Conservation (phyloP, 2,113 vertebrate genomes). For the Oxygymnocypris stewartii region DNA sequence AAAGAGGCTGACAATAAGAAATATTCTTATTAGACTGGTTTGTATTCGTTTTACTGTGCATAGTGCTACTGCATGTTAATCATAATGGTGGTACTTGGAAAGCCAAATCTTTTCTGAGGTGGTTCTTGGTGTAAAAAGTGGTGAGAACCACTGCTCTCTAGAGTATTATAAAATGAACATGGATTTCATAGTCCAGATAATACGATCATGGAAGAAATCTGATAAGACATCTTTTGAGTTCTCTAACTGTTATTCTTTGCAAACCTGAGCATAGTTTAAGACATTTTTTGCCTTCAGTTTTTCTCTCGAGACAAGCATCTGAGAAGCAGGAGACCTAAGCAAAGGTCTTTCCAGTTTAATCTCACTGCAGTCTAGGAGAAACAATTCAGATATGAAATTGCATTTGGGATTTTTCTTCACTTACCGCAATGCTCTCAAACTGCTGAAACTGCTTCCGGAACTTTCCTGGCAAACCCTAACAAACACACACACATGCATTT, state of each 20-base stretch:
- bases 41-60: no score
- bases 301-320: background rate
- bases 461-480: slow-evolving; percentile 92
- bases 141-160: no score
- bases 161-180: background rate
- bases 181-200: background rate
- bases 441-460: slow-evolving; percentile 96
- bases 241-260: background rate
- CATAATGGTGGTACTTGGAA: no score
- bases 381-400: background rate
- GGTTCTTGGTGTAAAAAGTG: no score
- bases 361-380: background rate
- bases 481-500: slow-evolving; percentile 44
- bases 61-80: no score
- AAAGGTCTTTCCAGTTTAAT: background rate
- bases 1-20: no score
- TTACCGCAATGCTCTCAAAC: slow-evolving; percentile 91
- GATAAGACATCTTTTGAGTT: background rate
- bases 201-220: background rate
- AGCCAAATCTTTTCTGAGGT: no score
- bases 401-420: slow-evolving; percentile 51
- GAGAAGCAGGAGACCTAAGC: background rate
- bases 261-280: no score
- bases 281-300: no score
- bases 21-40: no score